Base-by-base conservation (phyloP, 2,888 invertebrate genomes). In the Ceraclea dissimilis region DNA sequence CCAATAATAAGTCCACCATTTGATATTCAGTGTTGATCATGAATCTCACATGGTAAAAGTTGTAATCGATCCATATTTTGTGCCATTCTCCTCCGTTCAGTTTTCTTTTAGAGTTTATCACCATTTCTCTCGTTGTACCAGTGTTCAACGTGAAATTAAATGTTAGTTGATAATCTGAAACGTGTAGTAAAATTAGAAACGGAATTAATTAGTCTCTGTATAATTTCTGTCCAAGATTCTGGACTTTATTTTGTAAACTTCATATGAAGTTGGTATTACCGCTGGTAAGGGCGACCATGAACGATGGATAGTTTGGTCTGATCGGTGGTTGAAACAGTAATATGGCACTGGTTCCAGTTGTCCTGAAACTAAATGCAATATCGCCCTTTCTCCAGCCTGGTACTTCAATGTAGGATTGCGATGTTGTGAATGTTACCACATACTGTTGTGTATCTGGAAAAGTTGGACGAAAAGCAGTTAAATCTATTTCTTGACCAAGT, bases 31-130 rank as follows among this genome's bases (percentile, higher is more conserved):
- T 89, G 68, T 94, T 94, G 63, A 94, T 86, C 87, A 93, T 93
- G 68, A 94, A 92, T 61, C 93, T 77, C 33, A 94, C 92, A 70
- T 94, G 94, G 71, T 93, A 90, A 69, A 90, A 87, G 73, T 94
- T 93, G 69, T 93, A 93, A 75, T 95, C 94, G 60, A 96, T 91
- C 90, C 92, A 91, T 62, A 95, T 86, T 73, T 93, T 92, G 71
- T 96, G 95, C 96, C 95, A 96, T 69, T 93, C 92, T 1, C 94
- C 95, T 51, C 90, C 89, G 69, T 93, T 94, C 49, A 96, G 77
- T 68, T 87, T 85, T 48, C 88, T 78, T 63, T 85, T 83, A 2
- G 92, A 92, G 66, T 86, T 86, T 60, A 95, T 89, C 47, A 88
- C 90, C 58, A 92, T 75, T 68, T 88, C 89, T 63, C 89, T 83